Evolutionary conservation across 2,797 vertebrate genomes (phyloP).

Genomic region (Nasua narica): DNA sequence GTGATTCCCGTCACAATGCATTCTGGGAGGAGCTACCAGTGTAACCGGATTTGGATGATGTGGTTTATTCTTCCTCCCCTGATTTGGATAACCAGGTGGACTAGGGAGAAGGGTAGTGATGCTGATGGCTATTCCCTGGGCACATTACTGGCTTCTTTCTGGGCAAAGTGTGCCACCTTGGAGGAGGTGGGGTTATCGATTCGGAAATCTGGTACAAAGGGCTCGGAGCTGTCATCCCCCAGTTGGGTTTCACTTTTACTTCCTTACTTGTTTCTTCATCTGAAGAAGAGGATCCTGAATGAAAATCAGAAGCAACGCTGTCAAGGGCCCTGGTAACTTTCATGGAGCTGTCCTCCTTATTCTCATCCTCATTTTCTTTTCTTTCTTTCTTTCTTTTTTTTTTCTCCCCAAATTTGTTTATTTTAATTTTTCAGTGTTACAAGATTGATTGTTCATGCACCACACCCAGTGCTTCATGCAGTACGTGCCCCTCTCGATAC

Average conservation of each 20-base stretch:
- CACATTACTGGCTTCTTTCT: conserved; percentile 70
- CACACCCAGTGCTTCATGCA: too few relatives aligned
- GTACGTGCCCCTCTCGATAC: too few relatives aligned
- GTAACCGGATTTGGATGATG: conserved; percentile 63
- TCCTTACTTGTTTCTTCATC: conserved; percentile 65
- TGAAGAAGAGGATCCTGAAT: conserved; percentile 76
- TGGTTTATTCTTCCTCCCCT: conserved; percentile 70
- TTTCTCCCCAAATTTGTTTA: too few relatives aligned
- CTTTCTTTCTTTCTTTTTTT: too few relatives aligned
- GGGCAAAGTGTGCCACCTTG: conserved; percentile 28
- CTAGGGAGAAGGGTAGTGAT: conserved; percentile 60
- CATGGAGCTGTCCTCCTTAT: conserved; percentile 66
- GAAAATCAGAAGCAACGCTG: conserved; percentile 79
- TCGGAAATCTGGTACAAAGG: conserved; percentile 60
- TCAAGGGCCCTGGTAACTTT: conserved; percentile 65
- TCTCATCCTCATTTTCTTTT: conserved; percentile 47
- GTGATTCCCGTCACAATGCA: conserved; percentile 47
- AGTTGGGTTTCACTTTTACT: conserved; percentile 53
- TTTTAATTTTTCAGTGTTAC: too few relatives aligned
- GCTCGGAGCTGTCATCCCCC: conserved; percentile 29
- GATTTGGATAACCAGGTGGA: conserved; percentile 68
- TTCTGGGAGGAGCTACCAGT: conserved; percentile 67
- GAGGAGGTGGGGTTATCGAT: conserved; percentile 62
- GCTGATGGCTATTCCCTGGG: conserved; percentile 60
- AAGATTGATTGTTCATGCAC: too few relatives aligned